Evolutionary conservation across 1,140 invertebrate genomes (phyloP), one percentile per base, ranked within the genome.

Genomic region (Drosophila nigrodunni): DNA sequence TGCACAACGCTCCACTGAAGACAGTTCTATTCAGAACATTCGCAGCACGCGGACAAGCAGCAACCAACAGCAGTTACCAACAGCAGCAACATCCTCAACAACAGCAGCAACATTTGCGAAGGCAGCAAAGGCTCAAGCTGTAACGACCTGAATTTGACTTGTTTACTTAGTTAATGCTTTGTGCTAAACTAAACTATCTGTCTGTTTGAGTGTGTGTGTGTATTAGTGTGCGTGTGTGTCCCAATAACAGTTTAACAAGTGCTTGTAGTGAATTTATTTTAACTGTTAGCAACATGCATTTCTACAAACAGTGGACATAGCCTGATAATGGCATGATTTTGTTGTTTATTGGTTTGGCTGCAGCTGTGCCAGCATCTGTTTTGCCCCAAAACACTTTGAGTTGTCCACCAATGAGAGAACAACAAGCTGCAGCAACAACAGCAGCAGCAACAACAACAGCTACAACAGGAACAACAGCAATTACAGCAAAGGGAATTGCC

Each of bases 11-110:
- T 73, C 55, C 50, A 70, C 52, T 65, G 66, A 69, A 74, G 85
- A 70, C 90, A 92, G 90, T 92, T 92, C 87, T n/a, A 92, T 92
- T 92, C 82, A 92, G 90, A 86, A 88, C 90, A 80, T 70, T 90
- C 75, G 69, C 70, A 85, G 82, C 57, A 85, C 77, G 66, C 85
- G 68, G 75, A 85, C 80, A 59, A 43, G 11, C 41, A 43, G 13
- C 41, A 15, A 64, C 15, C 47, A 52, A 5, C 35, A 52, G 35
- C 15, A 64, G 60, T 47, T 21, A 47, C 4, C 43, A 60, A 30
- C 25, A 80, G 47, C 30, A 55, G 25, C 13, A 49, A 43, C 37
- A 30, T n/a, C 68, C 59, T 30, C 25, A 30, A 58, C 37, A 25
- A 37, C 1, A 68, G n/a, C 35, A 65, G 7, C 37, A 55, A n/a